These are phyloP conservation scores for Drosophila simulans DNA, from an alignment of 1,140 invertebrate species.

Conservation along the genomic window DNA sequence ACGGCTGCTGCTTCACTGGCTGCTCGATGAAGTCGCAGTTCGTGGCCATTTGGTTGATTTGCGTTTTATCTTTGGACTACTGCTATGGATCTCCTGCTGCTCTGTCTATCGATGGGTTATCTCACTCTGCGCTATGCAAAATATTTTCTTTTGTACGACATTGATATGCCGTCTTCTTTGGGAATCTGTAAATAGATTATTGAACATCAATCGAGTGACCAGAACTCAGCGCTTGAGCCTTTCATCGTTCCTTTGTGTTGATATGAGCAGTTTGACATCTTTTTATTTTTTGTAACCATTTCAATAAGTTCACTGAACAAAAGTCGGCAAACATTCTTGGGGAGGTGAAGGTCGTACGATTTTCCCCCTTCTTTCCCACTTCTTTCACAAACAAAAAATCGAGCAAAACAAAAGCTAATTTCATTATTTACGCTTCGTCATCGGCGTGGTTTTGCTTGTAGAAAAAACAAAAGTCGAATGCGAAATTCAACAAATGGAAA, in stretches of 20 bases:
- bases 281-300: background rate
- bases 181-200: slow-evolving; percentile 58
- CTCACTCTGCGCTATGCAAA: slow-evolving; percentile 37
- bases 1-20: slow-evolving; percentile 57
- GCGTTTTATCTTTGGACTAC: slow-evolving; percentile 29
- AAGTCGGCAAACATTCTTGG: slow-evolving; percentile 2
- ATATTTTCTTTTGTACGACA: slow-evolving; percentile 75
- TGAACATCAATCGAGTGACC: slow-evolving; percentile 7
- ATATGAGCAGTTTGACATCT: slow-evolving; percentile 55
- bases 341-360: slow-evolving; percentile 23
- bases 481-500: slow-evolving; percentile 24
- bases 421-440: slow-evolving; percentile 65
- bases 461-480: slow-evolving; percentile 29
- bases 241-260: slow-evolving; percentile 63
- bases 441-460: slow-evolving; percentile 9
- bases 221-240: background rate
- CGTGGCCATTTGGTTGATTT: slow-evolving; percentile 71
- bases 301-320: slow-evolving; percentile 5
- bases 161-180: slow-evolving; percentile 51
- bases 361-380: background rate
- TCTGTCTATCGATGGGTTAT: background rate
- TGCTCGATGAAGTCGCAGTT: slow-evolving; percentile 73
- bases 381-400: slow-evolving; percentile 15
- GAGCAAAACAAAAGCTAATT: slow-evolving; percentile 65
- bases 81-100: background rate